Conservation (phyloP, 2,113 vertebrate species). For the Emberiza fucata region DNA sequence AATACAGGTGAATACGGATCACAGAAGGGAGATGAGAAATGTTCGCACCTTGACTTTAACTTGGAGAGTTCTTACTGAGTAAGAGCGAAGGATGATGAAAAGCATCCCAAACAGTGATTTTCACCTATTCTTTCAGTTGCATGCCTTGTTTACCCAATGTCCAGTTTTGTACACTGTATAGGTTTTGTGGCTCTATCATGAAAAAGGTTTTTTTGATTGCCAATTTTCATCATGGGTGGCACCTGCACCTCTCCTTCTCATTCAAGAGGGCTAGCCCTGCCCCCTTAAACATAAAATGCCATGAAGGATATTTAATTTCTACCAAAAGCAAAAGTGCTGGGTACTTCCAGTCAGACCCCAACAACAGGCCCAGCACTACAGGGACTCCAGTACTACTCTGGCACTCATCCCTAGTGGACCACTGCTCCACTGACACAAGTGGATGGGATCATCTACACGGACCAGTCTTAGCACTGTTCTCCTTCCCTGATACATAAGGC, state of each 20-base stretch:
- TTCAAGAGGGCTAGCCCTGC: background rate
- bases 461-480: accelerated
- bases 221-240: accelerated
- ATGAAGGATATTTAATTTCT: background rate
- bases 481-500: background rate
- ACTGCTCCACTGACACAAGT: background rate
- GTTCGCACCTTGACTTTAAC: background rate
- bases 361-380: background rate
- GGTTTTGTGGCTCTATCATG: background rate
- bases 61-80: background rate
- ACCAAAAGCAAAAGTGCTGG: background rate
- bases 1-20: background rate
- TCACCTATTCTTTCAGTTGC: background rate
- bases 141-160: background rate
- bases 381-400: too few species aligned
- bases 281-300: background rate
- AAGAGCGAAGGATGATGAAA: background rate
- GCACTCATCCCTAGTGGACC: background rate
- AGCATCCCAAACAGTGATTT: background rate
- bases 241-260: background rate
- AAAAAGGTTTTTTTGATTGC: background rate
- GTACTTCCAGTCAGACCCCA: background rate
- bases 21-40: background rate
- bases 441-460: accelerated
- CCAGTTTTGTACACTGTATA: background rate